Base-by-base conservation (phyloP, 53 echinoderm and acorn worm genomes). In the Henricia sp. region DNA sequence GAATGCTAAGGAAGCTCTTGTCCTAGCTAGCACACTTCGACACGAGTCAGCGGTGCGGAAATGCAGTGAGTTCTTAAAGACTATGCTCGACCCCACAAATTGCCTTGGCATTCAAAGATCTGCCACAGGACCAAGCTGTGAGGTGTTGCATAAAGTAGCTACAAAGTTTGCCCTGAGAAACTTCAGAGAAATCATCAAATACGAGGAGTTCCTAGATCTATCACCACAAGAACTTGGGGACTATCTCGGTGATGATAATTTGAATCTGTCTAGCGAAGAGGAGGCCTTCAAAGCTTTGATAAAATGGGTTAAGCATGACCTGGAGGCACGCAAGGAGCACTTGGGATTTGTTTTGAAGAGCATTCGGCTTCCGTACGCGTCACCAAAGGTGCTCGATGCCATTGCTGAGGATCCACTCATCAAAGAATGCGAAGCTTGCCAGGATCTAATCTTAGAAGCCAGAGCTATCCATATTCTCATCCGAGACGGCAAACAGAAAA, bases 61-160 rank as follows among this genome's bases (percentile, higher is more conserved):
- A 65, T 99, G 99, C 75, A 99, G 94, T 67, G 99, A 99, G 77
- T 99, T 86, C 59, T 82, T 99, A 54, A 86, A 92, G 62, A 88
- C 89, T 51, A 92, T 90, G 85, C 77, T 99, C 41, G 92, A 92
- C 33, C 92, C 94, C 37, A 70, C 92, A 37, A 99, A 94, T 52
- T 99, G 99, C 63, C 89, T 99, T 12, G 86, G 92, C 60, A 87
- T 99, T 55, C 92, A 92, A 67, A 63, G 90, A 44, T 86, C 90
- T 11, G 94, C 99, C 48, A 90, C 54, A 16, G 92, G 90, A 41
- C 94, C 92, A 23, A 90, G 84, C 70, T 94, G 94, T 74, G 91
- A 92, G 55, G 76, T 92, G 26, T 89, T 99, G 4, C 92, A 99
- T 53, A 99, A 92, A 77, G 80, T 75, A 11, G 85, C 90, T 0